These are phyloP conservation scores for Drosophila biarmipes DNA, from an alignment of 1,140 invertebrate species.

Conservation along the genomic window DNA sequence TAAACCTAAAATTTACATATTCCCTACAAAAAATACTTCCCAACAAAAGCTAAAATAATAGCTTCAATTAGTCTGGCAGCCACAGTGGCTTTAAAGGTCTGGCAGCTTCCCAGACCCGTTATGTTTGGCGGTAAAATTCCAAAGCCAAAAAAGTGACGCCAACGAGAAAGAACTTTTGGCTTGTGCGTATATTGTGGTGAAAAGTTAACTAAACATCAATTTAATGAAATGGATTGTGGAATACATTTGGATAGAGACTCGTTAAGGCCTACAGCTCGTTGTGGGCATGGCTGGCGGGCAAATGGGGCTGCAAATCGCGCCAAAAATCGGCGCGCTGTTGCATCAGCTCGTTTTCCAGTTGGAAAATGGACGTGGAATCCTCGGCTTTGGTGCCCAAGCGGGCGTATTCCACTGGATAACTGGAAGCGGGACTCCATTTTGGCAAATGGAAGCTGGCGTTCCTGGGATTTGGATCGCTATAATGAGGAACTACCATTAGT, in stretches of 20 bases:
- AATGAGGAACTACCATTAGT: neutral
- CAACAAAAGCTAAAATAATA: neutral
- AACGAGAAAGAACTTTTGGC: too few relatives aligned
- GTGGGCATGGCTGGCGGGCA: constrained; percentile 42
- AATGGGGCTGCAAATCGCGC: constrained; percentile 61
- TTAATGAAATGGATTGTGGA: constrained; percentile 6
- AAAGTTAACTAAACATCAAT: neutral
- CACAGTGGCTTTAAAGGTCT: neutral
- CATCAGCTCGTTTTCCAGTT: constrained; percentile 57
- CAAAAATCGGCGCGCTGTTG: constrained; percentile 74
- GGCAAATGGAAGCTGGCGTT: constrained; percentile 57
- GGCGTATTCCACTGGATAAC: constrained; percentile 84
- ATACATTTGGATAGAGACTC: constrained; percentile 39
- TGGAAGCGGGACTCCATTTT: constrained; percentile 85
- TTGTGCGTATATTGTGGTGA: neutral
- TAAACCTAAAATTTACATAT: too few relatives aligned
- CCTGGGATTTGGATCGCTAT: constrained; percentile 86
- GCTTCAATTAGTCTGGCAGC: neutral
- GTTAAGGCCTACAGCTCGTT: constrained; percentile 35
- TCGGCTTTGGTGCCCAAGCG: constrained; percentile 82
- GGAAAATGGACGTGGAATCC: constrained; percentile 31
- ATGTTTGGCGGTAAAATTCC: neutral
- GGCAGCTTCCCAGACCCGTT: constrained; percentile 10
- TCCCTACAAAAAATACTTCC: neutral
- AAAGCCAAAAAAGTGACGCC: neutral